Evolutionary conservation across 1,140 invertebrate species (phyloP), one percentile per base, ranked within the genome.

Genomic region (Triops cancriformis): DNA sequence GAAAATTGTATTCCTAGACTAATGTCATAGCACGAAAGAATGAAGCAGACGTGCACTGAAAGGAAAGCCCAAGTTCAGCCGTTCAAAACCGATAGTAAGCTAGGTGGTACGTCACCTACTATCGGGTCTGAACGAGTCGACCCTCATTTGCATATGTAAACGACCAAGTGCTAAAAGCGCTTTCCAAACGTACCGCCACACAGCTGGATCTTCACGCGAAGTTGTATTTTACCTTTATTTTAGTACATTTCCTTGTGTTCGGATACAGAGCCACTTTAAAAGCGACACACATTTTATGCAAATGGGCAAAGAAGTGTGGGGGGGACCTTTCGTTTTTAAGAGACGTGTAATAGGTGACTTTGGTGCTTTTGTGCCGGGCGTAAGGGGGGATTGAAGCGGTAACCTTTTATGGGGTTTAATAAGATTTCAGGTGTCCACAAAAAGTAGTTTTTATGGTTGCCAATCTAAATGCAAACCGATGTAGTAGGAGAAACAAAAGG

Each of bases 181-280:
- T 64, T 64, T 64, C 51, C 51, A 64, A 64, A 64, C 51, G 51
- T 64, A 64, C 51, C 51, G 51, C 51, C 51, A 64, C 51, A 64
- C 51, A 64, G 51, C 51, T 64, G 51, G 51, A 64, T 23, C n/a
- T 64, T 64, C 51, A 64, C 51, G 51, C 51, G 23, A 64, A 64
- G 51, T 64, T 64, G 51, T 64, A 64, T 64, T 64, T 64, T 64
- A 64, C 51, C 51, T 64, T 64, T 64, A 64, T 64, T 64, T 64
- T 64, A 64, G 18, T 64, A 23, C 51, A 18, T 64, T 64, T 45
- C 43, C 11, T 18, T 45, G 43, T 45, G 43, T 45, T 64, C 51
- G 51, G 23, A 64, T 14, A 23, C 51, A 64, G 14, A 23, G 51
- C 51, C 51, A 64, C 51, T 64, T 64, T 18, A 23, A 64, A 64